Conservation (phyloP, 2,888 invertebrate genomes). For the Spodoptera exigua region DNA sequence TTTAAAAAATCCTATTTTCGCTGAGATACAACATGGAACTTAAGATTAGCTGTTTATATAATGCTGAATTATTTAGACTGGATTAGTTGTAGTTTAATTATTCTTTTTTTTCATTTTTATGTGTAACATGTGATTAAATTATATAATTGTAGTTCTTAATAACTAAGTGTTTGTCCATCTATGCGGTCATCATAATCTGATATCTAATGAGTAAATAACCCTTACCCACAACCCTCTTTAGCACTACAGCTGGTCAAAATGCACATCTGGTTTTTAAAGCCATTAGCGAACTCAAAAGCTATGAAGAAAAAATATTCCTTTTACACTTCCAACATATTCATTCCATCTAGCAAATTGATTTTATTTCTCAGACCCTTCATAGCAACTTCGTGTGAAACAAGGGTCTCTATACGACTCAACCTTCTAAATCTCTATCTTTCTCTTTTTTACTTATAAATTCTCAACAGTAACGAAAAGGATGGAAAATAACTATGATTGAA, state of each 20-base stretch:
- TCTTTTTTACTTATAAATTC: slow-evolving; percentile 26
- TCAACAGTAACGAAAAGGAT: slow-evolving; percentile 38
- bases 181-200: too few species aligned
- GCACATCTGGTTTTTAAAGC: slow-evolving; percentile 30
- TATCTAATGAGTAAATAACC: too few species aligned
- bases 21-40: too few species aligned
- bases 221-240: background rate
- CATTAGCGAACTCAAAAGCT: slow-evolving; percentile 48
- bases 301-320: slow-evolving; percentile 50
- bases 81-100: too few species aligned
- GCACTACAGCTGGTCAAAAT: slow-evolving; percentile 30
- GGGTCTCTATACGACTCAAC: slow-evolving; percentile 50
- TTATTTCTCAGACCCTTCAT: slow-evolving; percentile 68
- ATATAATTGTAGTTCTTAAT: too few species aligned
- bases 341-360: slow-evolving; percentile 71
- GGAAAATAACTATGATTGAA: slow-evolving; percentile 48
- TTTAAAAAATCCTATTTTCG: too few species aligned
- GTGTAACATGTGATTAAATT: too few species aligned
- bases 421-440: slow-evolving; percentile 41
- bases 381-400: slow-evolving; percentile 71
- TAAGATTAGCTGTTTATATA: too few species aligned
- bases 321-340: slow-evolving; percentile 48
- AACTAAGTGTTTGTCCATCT: too few species aligned
- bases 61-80: too few species aligned
- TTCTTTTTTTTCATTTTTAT: too few species aligned